Base-by-base conservation (phyloP, 2,113 vertebrate species). In the Tor tambroides region DNA sequence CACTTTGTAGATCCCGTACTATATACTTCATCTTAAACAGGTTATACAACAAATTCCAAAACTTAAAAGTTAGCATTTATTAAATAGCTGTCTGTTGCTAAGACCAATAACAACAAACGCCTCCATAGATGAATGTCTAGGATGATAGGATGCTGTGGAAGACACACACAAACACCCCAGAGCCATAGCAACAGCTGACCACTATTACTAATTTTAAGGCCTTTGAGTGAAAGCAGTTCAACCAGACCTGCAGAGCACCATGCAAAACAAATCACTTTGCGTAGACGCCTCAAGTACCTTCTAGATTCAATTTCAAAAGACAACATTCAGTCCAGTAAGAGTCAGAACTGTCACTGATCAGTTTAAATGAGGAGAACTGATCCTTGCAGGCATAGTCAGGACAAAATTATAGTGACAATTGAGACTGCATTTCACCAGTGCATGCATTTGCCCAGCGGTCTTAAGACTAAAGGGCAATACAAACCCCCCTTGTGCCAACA, bases 151-250 rank as follows among this genome's bases (percentile, higher is more conserved):
- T 65, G 26, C 51, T 23, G 15, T 80, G 7, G 21, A 28, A 81
- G 26, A 71, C 54, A 26, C 49, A 74, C 23, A 9, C 54, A 80
- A 87, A 76, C 61, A 83, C 67, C 65, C 63, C 19, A 43, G 38
- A 87, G 77, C 51, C 51, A 86, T 87, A 2, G 65, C 80, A 88
- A 86, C 54, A 38, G 5, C 79, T 80, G 65, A 78, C 74, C 41
- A 63, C 35, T 51, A 72, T 59, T 83, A 54, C 19, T 26, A 51
- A 49, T 80, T 69, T 65, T 56, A 51, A 30, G 76, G 80, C 14
- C 74, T 72, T 77, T 28, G 2, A 41, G 8, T 1, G 23, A 61
- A 61, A 23, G 56, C 56, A 61, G 63, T 49, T 82, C 7, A 71
- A 49, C 30, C 59, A 69, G 41, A 69, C 28, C 26, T 21, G 26